Evolutionary conservation across 1,140 invertebrate species (phyloP).

Genomic region (Sinonovacula constricta): DNA sequence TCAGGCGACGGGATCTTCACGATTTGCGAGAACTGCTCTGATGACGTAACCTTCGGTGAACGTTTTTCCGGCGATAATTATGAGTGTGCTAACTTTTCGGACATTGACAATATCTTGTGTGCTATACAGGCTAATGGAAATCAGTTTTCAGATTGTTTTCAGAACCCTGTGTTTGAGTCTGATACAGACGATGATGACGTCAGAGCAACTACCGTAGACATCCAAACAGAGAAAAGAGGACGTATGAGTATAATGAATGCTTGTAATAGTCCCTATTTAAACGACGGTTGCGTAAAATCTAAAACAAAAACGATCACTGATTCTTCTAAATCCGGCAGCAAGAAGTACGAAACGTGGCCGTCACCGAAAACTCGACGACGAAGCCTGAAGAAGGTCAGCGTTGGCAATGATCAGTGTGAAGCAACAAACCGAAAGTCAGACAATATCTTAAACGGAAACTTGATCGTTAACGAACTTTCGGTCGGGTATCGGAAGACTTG

Average conservation of each 20-base stretch:
- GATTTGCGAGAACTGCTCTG: background rate
- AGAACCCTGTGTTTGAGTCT: slow-evolving; percentile 35
- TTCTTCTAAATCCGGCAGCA: background rate
- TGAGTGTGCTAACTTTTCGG: no score
- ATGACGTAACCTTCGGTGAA: background rate
- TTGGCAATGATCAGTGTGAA: no score
- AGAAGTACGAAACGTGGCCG: slow-evolving; percentile 40
- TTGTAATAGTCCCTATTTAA: no score
- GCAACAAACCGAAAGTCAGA: background rate
- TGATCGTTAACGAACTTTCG: slow-evolving; percentile 31
- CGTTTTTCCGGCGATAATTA: no score
- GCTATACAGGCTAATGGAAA: no score
- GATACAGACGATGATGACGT: background rate
- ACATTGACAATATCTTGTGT: no score
- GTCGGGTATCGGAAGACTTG: background rate
- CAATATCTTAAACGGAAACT: background rate
- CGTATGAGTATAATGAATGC: no score
- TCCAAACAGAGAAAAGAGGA: no score
- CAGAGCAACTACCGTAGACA: no score
- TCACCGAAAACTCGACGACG: slow-evolving; percentile 23
- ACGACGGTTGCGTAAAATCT: no score
- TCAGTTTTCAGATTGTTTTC: background rate
- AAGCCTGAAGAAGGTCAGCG: slow-evolving; percentile 5
- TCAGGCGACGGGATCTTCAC: background rate
- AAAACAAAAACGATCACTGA: no score